Evolutionary conservation across 2,113 vertebrate species (phyloP), one percentile per base, ranked within the genome.

Genomic region (Nanorana parkeri): DNA sequence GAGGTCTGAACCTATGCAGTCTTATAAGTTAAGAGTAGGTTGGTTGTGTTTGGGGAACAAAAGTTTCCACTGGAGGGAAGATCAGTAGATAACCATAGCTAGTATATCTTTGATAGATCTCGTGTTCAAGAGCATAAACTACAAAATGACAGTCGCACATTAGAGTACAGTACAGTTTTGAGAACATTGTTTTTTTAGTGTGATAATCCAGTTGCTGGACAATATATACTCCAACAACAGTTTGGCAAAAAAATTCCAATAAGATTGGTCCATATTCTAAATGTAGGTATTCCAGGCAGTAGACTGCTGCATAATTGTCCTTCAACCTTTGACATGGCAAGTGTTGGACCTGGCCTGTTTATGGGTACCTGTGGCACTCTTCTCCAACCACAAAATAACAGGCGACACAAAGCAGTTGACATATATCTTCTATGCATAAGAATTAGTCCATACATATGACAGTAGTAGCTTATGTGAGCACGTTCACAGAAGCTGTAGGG

Each of bases 381-480:
- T 3, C 23, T 29, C 55, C 28, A 61, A 75, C 29, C 58, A 32
- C 56, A 13, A 75, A 74, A 61, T 41, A 23, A 17, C 23, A 75
- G 8, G 60, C 26, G 72, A 75, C 55, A 28, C 61, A 75, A 61
- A 61, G 28, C 29, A 23, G 29, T 23, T 75, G 55, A 75, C 3
- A n/a, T 56, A 19, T 17, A 73, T 26, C 58, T 61, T 28, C 29
- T 41, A 20, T 21, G 23, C 23, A 63, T 63, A 8, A 17, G 20
- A 28, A 24, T 60, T 3, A 23, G 55, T 61, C 28, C 55, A 61
- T 61, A 51, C 55, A 63, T 63, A 15, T 63, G 60, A 63, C 60
- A 75, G 72, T 75, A 75, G 72, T 75, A 55, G 72, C 72, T 41
- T 75, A 61, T 16, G 41, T 17, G 28, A 74, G 55, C 28, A 74